These are phyloP conservation scores for Halcyon chelicuti DNA, from an alignment of 2,797 vertebrate genomes.

Conservation along the genomic window DNA sequence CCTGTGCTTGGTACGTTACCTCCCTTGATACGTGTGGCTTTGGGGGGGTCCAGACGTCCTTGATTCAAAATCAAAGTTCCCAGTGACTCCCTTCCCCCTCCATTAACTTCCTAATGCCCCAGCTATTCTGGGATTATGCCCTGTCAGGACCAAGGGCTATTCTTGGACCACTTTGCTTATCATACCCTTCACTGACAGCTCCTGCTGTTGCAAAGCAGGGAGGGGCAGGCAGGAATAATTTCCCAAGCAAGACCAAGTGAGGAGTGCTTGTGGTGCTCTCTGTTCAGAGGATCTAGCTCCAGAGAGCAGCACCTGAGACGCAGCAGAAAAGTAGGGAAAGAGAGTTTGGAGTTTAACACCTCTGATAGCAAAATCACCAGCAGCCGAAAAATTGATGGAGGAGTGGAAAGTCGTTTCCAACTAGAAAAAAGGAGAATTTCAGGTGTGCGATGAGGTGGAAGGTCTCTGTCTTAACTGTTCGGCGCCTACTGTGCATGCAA, in stretches of 20 bases:
- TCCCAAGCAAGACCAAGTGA: background rate
- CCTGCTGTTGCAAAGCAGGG: background rate
- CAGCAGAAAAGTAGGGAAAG: background rate
- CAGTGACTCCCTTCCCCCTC: background rate
- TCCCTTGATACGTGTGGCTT: background rate
- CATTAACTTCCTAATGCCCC: background rate
- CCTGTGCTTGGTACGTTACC: background rate
- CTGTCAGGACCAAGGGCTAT: background rate
- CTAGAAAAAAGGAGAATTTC: background rate
- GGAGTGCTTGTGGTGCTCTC: background rate
- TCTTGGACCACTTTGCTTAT: constrained; percentile 11
- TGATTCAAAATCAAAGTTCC: background rate
- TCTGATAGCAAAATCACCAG: background rate
- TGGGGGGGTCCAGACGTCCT: background rate
- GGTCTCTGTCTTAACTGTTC: background rate
- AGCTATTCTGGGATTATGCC: background rate
- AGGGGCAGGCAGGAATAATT: background rate
- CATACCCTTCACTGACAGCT: background rate
- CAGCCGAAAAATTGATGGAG: background rate
- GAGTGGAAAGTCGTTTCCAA: background rate
- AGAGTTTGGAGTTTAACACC: background rate
- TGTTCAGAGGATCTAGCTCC: background rate
- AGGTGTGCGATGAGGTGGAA: background rate
- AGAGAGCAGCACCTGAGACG: background rate
- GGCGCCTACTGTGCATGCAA: background rate